A percentile compares a stretch with the other conserved stretches of the same genome.
These are phyloP conservation scores for Agriopis leucophaearia DNA, from an alignment of 2,888 invertebrate genomes.

Conservation along the genomic window DNA sequence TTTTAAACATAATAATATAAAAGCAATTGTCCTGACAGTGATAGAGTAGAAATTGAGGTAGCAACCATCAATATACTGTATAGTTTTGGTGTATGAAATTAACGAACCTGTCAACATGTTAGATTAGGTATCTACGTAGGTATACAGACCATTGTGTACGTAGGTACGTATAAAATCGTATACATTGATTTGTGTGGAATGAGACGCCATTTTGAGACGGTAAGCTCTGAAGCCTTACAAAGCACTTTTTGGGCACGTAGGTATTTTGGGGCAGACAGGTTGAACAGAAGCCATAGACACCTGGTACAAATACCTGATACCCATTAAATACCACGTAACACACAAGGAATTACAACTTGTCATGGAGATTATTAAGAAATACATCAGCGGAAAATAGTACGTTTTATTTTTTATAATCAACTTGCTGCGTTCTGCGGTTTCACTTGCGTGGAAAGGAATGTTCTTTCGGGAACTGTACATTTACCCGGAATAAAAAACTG, in stretches of 20 bases:
- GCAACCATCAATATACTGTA: neutral
- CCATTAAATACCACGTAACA: conserved; percentile 54
- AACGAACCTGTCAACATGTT: neutral
- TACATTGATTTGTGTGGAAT: conserved; percentile 50
- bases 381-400: neutral
- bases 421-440: neutral
- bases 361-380: conserved; percentile 16
- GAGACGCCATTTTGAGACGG: conserved; percentile 76
- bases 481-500: no score
- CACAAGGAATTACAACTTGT: conserved; percentile 58
- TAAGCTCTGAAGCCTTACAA: conserved; percentile 74
- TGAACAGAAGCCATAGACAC: conserved; percentile 70
- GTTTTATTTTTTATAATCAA: neutral
- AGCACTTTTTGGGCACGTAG: conserved; percentile 61
- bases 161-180: conserved; percentile 5
- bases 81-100: neutral
- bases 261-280: conserved; percentile 67
- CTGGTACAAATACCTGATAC: conserved; percentile 60
- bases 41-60: neutral
- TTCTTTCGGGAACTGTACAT: no score
- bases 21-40: no score
- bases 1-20: no score
- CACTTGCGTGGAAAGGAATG: no score
- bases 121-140: no score
- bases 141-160: neutral